Evolutionary conservation across 2,797 vertebrate species (phyloP), one percentile per base, ranked within the genome.

Genomic region (Pangasius djambal): DNA sequence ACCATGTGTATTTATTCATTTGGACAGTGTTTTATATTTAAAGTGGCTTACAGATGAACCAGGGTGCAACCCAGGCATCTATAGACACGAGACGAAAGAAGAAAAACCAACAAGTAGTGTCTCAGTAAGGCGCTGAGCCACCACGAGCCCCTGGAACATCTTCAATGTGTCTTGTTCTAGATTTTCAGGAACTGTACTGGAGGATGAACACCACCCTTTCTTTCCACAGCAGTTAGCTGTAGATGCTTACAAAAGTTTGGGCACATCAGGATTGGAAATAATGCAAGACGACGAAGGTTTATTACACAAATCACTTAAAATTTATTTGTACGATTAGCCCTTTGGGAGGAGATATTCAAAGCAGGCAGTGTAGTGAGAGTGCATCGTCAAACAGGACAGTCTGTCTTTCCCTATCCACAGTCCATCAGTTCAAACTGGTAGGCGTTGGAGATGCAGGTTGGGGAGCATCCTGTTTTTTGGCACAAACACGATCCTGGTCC

Each of bases 291-390:
- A 81, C 28, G 2, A 74, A 52, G 57, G 28, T 94, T 91, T 95
- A 94, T 96, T 96, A 88, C 86, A 90, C 86, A 95, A 96, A 96
- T 97, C 94, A 95, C 90, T 94, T 88, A 92, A 93, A 94, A 94
- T 90, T 89, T 87, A 89, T 81, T 83, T 82, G 87, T 83, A 93
- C 69, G 92, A 95, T 90, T 93, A 94, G 96, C 96, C 96, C 96
- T 97, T 97, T 92, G 96, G 96, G 95, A 97, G 96, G 95, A 97
- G 95, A 96, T 89, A 92, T 91, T 95, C 93, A 93, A 95, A 95
- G 94, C 95, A 95, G 94, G 94, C 93, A 93, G 59, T 90, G 93
- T 90, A 88, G 12, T 55, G 93, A 92, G 90, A 91, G 93, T 79
- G 93, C 94, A 92, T 95, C 94, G 94, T 93, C 69, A 84, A 92